A percentile compares a stretch with the other conserved stretches of the same genome.
Evolutionary conservation across 2,888 invertebrate genomes (phyloP).

Genomic region (Buathra laborator): DNA sequence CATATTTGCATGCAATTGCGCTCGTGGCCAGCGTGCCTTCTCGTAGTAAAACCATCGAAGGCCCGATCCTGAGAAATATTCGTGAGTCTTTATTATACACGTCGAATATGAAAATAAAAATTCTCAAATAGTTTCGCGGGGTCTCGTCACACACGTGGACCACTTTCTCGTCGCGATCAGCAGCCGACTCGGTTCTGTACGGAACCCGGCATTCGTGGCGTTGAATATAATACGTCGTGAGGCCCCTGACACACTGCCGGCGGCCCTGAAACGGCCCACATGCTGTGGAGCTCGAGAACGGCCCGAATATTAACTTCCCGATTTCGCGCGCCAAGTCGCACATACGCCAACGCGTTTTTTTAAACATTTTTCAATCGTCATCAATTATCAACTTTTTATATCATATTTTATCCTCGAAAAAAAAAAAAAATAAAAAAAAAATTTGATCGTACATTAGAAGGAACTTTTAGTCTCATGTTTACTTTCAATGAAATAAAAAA

Average conservation of each 20-base stretch:
- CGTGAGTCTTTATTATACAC: neutral
- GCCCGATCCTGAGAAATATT: neutral
- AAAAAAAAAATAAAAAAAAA: neutral
- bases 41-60: too few species aligned
- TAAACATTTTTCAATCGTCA: neutral
- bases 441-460: too few species aligned
- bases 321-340: slow-evolving; percentile 31
- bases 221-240: slow-evolving; percentile 34
- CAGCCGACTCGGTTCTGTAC: slow-evolving; percentile 38
- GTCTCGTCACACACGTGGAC: slow-evolving; percentile 71
- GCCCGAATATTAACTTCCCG: slow-evolving; percentile 68
- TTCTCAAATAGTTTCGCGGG: slow-evolving; percentile 43
- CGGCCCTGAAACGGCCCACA: slow-evolving; percentile 80
- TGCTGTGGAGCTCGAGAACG: slow-evolving; percentile 69
- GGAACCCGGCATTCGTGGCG: slow-evolving; percentile 9
- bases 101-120: slow-evolving; percentile 24
- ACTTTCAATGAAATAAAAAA: too few species aligned
- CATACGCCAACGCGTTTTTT: slow-evolving; percentile 31
- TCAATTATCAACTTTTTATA: neutral
- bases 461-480: too few species aligned
- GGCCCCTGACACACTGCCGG: slow-evolving; percentile 80
- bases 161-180: slow-evolving; percentile 77
- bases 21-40: neutral
- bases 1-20: neutral
- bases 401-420: neutral